These are phyloP conservation scores for Melieria omissa DNA, from an alignment of 2,888 invertebrate genomes.

Conservation along the genomic window DNA sequence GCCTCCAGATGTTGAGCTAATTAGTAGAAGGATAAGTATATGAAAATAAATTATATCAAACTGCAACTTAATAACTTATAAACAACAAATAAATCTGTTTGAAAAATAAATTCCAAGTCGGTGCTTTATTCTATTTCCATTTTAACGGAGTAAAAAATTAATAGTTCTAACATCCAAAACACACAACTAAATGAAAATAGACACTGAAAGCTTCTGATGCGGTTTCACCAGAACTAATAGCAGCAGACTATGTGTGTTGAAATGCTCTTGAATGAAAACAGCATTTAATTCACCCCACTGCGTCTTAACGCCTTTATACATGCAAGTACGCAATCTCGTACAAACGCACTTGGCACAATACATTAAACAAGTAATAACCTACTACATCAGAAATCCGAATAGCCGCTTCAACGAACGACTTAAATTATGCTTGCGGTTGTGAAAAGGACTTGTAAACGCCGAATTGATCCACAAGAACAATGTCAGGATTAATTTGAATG, in stretches of 20 bases:
- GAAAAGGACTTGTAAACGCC: conserved; percentile 38
- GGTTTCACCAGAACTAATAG: no score
- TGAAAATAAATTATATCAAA: not conserved
- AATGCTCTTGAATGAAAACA: no score
- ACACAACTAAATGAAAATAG: not conserved
- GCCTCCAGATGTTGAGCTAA: conserved; percentile 45
- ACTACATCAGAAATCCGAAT: not conserved
- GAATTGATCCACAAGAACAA: conserved; percentile 39
- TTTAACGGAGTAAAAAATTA: no score
- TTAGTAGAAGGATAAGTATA: conserved; percentile 25
- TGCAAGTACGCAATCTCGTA: no score
- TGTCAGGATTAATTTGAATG: conserved; percentile 32
- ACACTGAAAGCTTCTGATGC: no score
- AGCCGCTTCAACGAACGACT: not conserved
- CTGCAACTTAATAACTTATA: not conserved
- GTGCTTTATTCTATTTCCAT: no score
- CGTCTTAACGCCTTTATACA: no score
- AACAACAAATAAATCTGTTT: not conserved
- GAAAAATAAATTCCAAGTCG: not conserved
- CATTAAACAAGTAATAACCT: no score
- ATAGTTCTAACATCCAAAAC: not conserved
- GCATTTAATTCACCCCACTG: no score
- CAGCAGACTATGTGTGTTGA: no score
- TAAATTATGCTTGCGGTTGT: not conserved
- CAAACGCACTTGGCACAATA: no score